Base-by-base conservation (phyloP, 2,113 vertebrate genomes). In the Pontoporia blainvillei region DNA sequence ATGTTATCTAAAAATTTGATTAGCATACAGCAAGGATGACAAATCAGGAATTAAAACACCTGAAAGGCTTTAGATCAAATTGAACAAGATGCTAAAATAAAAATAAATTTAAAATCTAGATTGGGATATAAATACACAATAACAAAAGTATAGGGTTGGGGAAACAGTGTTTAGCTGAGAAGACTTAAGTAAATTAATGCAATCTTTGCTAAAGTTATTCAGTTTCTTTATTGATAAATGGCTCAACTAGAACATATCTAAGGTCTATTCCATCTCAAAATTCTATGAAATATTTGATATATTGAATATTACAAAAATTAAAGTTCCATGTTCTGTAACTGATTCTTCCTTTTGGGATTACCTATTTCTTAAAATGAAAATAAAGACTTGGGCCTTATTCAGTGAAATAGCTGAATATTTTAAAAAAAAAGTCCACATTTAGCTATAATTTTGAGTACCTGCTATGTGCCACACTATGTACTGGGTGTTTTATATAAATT, bases 301-400 rank as follows among this genome's bases (percentile, higher is more conserved):
- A 66, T 17, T 69, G 15, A 52, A 52, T 78, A 66, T 25, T 75
- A 18, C 17, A 52, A 52, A 52, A 52, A 52, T 17, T 49, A 52
- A 52, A 94, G 59, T 66, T 49, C 62, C 52, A 23, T 10, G 39
- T 71, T 85, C 75, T 85, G 9, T 78, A 85, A 90, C 4, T 69
- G 25, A 25, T 76, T 83, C 13, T 84, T 85, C 85, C 46, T 88
- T 89, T 87, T 44, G 34, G 9, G 36, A 78, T 41, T 93, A n/a
- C n/a, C 12, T 41, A 76, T 71, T 93, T 90, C 52, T 91, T 89
- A 66, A 88, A 72, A 81, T 76, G 34, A 92, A 89, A 82, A 95
- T 73, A n/a, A 90, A 95, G 90, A 86, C 4, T 44, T 97, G 59
- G 36, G 49, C 21, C 36, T 84, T 75, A 87, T 66, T 94, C 64